Conservation (phyloP, 2,113 vertebrate genomes). For the Hyperoodon ampullatus region DNA sequence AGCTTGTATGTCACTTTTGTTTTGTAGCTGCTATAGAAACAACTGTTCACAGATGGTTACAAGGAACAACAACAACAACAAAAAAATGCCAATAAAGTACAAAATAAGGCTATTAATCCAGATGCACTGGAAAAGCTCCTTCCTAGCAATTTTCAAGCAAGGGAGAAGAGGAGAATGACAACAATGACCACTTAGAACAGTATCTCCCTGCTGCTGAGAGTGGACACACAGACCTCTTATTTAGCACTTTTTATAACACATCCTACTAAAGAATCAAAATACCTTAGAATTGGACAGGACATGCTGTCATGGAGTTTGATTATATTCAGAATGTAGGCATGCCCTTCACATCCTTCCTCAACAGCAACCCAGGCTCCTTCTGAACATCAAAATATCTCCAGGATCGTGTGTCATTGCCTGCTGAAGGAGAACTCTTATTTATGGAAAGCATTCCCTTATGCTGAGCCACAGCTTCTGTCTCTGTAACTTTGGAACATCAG, state of each 20-base stretch:
- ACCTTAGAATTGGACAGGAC: background rate
- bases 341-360: background rate
- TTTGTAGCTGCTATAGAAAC: conserved; percentile 48
- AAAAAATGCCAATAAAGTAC: background rate
- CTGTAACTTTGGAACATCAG: background rate
- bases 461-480: background rate
- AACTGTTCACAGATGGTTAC: conserved; percentile 1
- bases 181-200: background rate
- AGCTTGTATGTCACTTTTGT: conserved; percentile 29
- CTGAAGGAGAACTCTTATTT: background rate
- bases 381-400: background rate
- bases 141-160: conserved; percentile 26
- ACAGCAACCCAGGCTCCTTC: background rate
- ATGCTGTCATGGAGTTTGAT: background rate
- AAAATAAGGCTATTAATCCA: conserved; percentile 14
- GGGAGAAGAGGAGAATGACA: background rate
- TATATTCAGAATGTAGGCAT: background rate
- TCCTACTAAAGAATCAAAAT: background rate
- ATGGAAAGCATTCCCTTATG: background rate
- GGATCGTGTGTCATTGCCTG: background rate
- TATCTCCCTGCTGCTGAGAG: background rate
- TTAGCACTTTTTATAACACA: background rate
- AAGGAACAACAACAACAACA: background rate
- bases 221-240: background rate
- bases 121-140: background rate